Evolutionary conservation across 2,888 invertebrate genomes (phyloP).

Genomic region (Acanthosepion pharaonis): DNA sequence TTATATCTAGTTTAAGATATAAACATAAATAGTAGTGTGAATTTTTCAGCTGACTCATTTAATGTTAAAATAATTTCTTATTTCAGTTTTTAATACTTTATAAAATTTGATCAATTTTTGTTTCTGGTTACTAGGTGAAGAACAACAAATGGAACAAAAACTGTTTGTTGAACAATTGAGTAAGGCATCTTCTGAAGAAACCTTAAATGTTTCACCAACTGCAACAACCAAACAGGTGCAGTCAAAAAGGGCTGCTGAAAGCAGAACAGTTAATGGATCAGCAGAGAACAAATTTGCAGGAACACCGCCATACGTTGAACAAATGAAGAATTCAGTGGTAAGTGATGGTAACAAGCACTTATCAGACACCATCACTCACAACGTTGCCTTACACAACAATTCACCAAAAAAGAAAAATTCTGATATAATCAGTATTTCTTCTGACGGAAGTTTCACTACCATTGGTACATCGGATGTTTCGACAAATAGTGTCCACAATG

Average conservation of each 20-base stretch:
- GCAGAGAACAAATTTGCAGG: not conserved
- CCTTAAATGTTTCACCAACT: not conserved
- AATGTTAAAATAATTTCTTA: too few species aligned
- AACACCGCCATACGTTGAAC: not conserved
- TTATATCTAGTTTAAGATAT: too few species aligned
- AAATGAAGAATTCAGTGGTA: not conserved
- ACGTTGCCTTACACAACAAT: not conserved
- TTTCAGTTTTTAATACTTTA: too few species aligned
- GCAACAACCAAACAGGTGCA: not conserved
- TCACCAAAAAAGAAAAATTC: not conserved
- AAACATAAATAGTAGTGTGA: too few species aligned
- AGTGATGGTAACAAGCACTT: not conserved
- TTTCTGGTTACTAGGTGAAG: not conserved
- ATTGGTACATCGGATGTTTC: not conserved
- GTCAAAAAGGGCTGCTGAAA: too few species aligned
- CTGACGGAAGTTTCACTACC: slow-evolving; percentile 25
- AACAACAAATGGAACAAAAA: not conserved
- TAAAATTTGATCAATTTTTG: not conserved
- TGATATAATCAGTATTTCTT: not conserved
- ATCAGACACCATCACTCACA: not conserved
- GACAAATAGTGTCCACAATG: not conserved
- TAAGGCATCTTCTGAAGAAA: not conserved
- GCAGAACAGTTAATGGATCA: not conserved
- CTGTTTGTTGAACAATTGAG: not conserved
- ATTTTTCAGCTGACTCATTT: too few species aligned